Base-by-base conservation (phyloP, 2,888 invertebrate species). In the Acronicta alni region DNA sequence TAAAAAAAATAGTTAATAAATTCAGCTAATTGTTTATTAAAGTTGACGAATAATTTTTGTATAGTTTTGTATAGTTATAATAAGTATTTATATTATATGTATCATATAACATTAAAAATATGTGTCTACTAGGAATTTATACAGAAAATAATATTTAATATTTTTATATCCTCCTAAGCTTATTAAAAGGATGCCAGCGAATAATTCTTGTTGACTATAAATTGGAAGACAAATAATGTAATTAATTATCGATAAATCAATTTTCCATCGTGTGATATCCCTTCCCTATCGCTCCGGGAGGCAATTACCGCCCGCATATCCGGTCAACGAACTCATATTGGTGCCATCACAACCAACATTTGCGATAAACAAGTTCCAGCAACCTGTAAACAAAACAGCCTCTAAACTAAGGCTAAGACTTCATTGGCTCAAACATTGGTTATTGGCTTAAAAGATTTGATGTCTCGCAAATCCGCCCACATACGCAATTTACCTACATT, bases 251-350 rank as follows among this genome's bases (percentile, higher is more conserved):
- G 72, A 69, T 71, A 69, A 74, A 73, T 59, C 54, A 57, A 67
- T 68, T 75, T 67, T 62, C 62, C 54, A 78, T 77, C 77, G 74
- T 72, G 65, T 58, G 51, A 35, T 47, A 43, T 63, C 68, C 64
- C 77, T 54, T 75, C 81, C 64, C 83, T 84, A 80, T n/a, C 61
- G 65, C 78, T 55, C 79, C 72, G 71, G 85, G 86, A 78, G 71
- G 79, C 79, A 79, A 83, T 82, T 82, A 83, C 74, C 67, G 76
- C 81, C 80, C 80, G 81, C 76, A 83, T 76, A 78, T 76, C 72
- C 79, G 84, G 81, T 81, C 87, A 79, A 67, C 52, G 84, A 86
- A 74, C 84, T 66, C 62, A 45, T 37, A 51, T 59, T 60, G 63
- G 57, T 63, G 54, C 46, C 56, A 59, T 32, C 49, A 57, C 45